These are phyloP conservation scores for Phenganax marumi DNA, from an alignment of 92 coral and sea anemone genomes.

Conservation along the genomic window DNA sequence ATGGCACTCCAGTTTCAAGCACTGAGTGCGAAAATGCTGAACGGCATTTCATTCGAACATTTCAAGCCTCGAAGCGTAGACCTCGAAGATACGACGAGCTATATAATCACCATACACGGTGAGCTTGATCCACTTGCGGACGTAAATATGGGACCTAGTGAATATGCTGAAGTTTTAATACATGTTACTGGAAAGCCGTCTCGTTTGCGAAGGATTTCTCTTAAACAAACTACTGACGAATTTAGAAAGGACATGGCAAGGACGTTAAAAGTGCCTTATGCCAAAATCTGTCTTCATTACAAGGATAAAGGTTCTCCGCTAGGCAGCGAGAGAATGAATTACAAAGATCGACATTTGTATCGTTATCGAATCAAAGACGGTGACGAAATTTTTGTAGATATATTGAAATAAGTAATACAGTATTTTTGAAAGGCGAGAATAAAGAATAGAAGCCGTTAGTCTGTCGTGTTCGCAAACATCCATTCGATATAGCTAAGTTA, in stretches of 20 bases:
- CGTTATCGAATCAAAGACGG: slow-evolving; percentile 76
- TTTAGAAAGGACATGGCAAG: slow-evolving; percentile 73
- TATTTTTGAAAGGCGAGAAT: too few relatives aligned
- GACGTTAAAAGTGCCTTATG: slow-evolving; percentile 65
- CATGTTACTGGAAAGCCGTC: slow-evolving; percentile 70
- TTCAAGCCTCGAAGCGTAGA: slow-evolving; percentile 59
- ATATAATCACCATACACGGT: slow-evolving; percentile 57
- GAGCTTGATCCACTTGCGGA: slow-evolving; percentile 73
- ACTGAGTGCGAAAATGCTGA: slow-evolving; percentile 87
- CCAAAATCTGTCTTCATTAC: slow-evolving; percentile 59
- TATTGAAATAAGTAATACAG: not conserved
- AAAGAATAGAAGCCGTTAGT: too few relatives aligned
- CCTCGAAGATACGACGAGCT: too few relatives aligned
- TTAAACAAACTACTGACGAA: slow-evolving; percentile 68
- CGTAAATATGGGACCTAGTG: slow-evolving; percentile 66
- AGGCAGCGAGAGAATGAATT: slow-evolving; percentile 64
- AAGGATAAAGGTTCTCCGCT: slow-evolving; percentile 49
- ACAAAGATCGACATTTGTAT: slow-evolving; percentile 50
- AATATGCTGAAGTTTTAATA: slow-evolving; percentile 60
- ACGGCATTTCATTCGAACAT: slow-evolving; percentile 72
- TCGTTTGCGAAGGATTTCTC: slow-evolving; percentile 52
- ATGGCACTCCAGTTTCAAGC: slow-evolving; percentile 63
- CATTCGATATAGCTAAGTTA: too few relatives aligned
- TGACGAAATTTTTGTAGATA: slow-evolving; percentile 68
- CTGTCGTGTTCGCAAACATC: too few relatives aligned